phyloP scores from a whole-genome alignment of 2,888 invertebrate species.

The Petrolisthes manimaculis region DNA sequence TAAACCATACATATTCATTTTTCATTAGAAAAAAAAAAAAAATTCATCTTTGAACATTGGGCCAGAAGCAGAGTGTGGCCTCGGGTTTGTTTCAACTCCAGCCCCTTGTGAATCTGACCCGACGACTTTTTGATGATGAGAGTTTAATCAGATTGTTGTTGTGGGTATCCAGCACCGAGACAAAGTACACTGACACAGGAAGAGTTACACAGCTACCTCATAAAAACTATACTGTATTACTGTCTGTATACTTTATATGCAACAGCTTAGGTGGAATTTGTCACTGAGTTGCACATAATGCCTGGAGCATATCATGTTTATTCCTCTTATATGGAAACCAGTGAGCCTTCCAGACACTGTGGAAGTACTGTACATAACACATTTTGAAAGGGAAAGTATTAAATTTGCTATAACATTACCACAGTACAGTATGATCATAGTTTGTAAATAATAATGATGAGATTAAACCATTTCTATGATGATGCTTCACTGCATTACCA shows the following conservation, averaged over 20 bases:
- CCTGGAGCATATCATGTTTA: conserved; percentile 40
- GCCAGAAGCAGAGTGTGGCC: conserved; percentile 30
- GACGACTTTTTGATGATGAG: conserved; percentile 32
- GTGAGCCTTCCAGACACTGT: conserved; percentile 9
- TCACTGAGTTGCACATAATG: background rate
- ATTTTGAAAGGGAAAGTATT: background rate
- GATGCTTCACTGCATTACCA: background rate
- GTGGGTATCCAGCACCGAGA: conserved; percentile 51
- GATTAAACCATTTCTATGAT: no score
- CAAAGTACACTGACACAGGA: conserved; percentile 44
- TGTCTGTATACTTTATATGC: background rate
- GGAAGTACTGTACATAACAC: conserved; percentile 4
- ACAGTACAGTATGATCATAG: background rate
- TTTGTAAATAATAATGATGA: background rate
- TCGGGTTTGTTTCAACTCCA: background rate
- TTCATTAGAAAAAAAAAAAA: conserved; percentile 43
- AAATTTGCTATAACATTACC: background rate
- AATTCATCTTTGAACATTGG: conserved; percentile 25
- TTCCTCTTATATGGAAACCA: conserved; percentile 24
- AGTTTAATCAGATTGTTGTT: conserved; percentile 16
- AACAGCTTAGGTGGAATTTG: background rate
- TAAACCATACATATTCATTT: conserved; percentile 30
- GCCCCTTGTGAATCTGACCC: background rate
- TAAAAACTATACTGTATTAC: background rate
- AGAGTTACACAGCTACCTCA: conserved; percentile 18